Base-by-base conservation (phyloP, 2,113 vertebrate genomes). In the Lipophrys pholis region DNA sequence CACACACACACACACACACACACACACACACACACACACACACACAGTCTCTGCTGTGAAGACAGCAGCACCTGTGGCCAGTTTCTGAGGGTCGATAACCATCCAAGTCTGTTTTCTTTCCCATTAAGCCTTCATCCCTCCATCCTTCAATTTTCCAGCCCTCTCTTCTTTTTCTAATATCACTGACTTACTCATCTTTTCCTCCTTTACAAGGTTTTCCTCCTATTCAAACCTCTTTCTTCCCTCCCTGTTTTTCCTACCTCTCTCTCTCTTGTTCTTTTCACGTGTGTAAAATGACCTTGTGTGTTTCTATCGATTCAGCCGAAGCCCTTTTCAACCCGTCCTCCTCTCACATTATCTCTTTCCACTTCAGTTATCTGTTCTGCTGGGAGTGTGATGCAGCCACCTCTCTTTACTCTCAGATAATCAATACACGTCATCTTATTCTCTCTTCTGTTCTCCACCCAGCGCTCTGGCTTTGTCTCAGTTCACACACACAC, bases 81-180 rank as follows among this genome's bases (percentile, higher is more conserved):
- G 56, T 66, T 82, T 68, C 56, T 84, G 46, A 51, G 53, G 57
- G 81, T 83, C 78, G 67, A 84, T 82, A 83, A 42, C 54, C 61
- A 54, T 76, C 59, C 70, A 53, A 3, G 35, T 51, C 49, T 59
- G 43, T 38, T 59, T 17, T 7, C 11, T 41, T n/a, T 15, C 36
- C 65, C 69, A 73, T 76, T 72, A 76, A 70, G 77, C 40, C 65
- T 71, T 38, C 0, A 35, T 59, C 78, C 63, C 39, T 55, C 72
- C 5, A 3, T 65, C 53, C 1, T 8, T 45, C 11, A 35, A 9
- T 39, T 9, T 36, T 45, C 40, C 5, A 1, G 11, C 48, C 10
- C 8, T 35, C 1, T 35, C 9, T 9, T 36, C 1, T 57, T 45
- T 52, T 21, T 55, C 42, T 35, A 7, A 8, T 30, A 52, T 68